These are phyloP conservation scores for Conus ventricosus DNA, from an alignment of 1,140 invertebrate genomes.

Conservation along the genomic window DNA sequence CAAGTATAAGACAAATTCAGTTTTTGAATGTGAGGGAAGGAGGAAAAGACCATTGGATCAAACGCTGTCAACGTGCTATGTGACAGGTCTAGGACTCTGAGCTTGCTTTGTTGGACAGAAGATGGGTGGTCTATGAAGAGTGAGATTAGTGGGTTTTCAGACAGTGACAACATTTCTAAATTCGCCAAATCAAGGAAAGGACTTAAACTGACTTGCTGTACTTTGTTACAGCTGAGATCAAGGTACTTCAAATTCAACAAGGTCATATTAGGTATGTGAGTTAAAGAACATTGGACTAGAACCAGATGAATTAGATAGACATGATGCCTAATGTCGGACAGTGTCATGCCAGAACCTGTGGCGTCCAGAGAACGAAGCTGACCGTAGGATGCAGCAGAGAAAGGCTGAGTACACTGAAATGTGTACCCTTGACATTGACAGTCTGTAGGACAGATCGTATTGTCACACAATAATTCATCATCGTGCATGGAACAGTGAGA, in stretches of 20 bases:
- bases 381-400: background rate
- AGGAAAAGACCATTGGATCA: no score
- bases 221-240: background rate
- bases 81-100: background rate
- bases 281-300: background rate
- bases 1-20: background rate
- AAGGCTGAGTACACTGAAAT: background rate
- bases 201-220: background rate
- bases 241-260: background rate
- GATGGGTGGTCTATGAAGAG: no score
- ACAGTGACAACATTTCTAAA: background rate
- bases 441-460: background rate
- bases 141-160: background rate
- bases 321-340: background rate
- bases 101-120: no score
- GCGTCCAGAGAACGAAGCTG: constrained; percentile 18
- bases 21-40: background rate
- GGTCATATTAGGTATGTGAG: background rate
- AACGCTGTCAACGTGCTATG: background rate
- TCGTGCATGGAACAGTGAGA: constrained; percentile 17
- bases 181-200: background rate
- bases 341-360: background rate
- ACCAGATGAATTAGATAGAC: background rate
- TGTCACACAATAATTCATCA: constrained; percentile 9
- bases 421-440: constrained; percentile 14